Evolutionary conservation across 53 echinoderm and acorn worm genomes (phyloP).

Genomic region (Paracentrotus lividus): DNA sequence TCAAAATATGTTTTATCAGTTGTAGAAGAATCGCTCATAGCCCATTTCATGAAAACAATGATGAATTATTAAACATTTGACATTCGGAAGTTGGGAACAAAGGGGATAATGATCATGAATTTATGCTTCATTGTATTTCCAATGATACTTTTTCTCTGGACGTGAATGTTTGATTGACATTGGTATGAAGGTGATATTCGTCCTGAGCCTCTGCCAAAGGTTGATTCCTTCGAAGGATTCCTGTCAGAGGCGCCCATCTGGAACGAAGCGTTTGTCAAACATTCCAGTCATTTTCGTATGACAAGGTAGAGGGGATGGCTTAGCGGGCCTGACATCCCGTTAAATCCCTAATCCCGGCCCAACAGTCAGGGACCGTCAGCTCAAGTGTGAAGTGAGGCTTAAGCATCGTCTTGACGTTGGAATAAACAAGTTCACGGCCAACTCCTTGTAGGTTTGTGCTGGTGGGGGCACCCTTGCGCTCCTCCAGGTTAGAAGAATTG

Average conservation of each 20-base stretch:
- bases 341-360: slow-evolving; percentile 48
- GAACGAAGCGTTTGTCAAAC: slow-evolving; percentile 46
- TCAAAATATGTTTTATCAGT: too few relatives aligned
- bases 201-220: background rate
- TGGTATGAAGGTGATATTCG: background rate
- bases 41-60: too few relatives aligned
- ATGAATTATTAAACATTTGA: background rate
- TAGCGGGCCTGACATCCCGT: slow-evolving; percentile 39
- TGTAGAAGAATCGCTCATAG: too few relatives aligned
- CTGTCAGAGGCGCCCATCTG: slow-evolving; percentile 55
- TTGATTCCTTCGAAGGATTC: background rate
- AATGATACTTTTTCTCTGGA: background rate
- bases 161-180: background rate
- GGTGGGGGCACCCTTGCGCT: slow-evolving; percentile 21
- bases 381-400: slow-evolving; percentile 55
- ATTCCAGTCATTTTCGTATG: slow-evolving; percentile 56
- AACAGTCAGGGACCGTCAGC: slow-evolving; percentile 42
- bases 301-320: slow-evolving; percentile 43
- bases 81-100: background rate
- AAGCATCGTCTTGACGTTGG: slow-evolving; percentile 17
- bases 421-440: slow-evolving; percentile 58
- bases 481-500: slow-evolving; percentile 41
- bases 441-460: background rate
- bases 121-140: background rate
- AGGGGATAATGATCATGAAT: background rate